Percentiles rank a stretch among this genome's conserved stretches.
These are phyloP conservation scores for Ceratotherium simum DNA, from an alignment of 2,113 vertebrate species.

Conservation along the genomic window DNA sequence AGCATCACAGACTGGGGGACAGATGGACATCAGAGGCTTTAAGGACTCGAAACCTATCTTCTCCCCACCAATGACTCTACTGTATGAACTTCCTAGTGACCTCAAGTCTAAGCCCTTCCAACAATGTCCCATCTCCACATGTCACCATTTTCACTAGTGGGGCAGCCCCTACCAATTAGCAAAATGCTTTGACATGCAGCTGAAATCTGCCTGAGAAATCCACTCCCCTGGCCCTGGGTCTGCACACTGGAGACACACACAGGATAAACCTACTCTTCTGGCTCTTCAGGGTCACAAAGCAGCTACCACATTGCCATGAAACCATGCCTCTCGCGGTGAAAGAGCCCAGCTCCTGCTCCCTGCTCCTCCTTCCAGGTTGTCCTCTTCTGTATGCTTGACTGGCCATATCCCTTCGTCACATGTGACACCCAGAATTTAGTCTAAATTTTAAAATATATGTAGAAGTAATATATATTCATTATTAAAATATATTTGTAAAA, in stretches of 20 bases:
- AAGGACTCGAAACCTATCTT: not conserved
- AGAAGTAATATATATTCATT: not conserved
- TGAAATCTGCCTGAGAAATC: not conserved
- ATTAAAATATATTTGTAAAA: not conserved
- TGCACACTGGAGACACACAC: not conserved
- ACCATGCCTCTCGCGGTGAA: not conserved
- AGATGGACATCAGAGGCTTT: not conserved
- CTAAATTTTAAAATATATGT: not conserved
- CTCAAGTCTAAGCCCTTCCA: not conserved
- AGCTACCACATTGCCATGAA: not conserved
- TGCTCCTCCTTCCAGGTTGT: not conserved
- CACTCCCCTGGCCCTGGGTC: fast-evolving
- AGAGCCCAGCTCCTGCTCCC: not conserved
- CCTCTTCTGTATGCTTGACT: not conserved
- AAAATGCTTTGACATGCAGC: too few species aligned
- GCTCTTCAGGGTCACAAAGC: not conserved
- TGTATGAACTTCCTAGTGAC: not conserved
- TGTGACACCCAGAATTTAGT: not conserved
- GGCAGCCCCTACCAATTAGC: not conserved
- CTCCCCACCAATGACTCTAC: not conserved
- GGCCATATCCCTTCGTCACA: not conserved
- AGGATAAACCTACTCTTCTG: not conserved
- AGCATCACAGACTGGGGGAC: not conserved
- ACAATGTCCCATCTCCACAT: not conserved
- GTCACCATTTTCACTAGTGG: not conserved